A percentile compares a stretch with the other conserved stretches of the same genome.
Conservation (phyloP, 2,797 vertebrate genomes). For the Alectoris magna region DNA sequence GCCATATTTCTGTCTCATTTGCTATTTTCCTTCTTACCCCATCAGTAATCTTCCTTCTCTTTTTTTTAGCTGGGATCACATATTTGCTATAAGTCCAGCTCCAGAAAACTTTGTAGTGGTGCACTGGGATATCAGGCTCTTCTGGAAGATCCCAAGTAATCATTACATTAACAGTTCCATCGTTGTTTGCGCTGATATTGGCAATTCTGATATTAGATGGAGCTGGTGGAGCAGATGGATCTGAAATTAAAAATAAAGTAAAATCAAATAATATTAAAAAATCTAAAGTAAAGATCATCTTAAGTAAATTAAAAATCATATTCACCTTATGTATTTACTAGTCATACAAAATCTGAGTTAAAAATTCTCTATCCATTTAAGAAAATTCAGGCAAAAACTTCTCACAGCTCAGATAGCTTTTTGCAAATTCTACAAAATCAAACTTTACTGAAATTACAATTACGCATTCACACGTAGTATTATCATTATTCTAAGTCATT, state of each 20-base stretch:
- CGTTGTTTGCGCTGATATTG: slow-evolving; percentile 82
- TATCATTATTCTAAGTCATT: not conserved
- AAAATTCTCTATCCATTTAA: not conserved
- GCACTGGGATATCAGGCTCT: slow-evolving; percentile 91
- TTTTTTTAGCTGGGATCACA: slow-evolving; percentile 89
- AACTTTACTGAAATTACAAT: not conserved
- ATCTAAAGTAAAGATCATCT: not conserved
- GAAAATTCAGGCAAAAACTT: not conserved
- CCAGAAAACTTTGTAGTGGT: slow-evolving; percentile 97
- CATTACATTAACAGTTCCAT: slow-evolving; percentile 83
- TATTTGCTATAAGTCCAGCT: slow-evolving; percentile 89
- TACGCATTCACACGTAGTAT: not conserved
- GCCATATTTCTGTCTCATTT: not conserved
- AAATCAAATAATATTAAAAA: not conserved
- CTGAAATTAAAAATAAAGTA: slow-evolving; percentile 73
- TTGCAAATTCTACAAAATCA: not conserved
- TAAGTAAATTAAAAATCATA: not conserved
- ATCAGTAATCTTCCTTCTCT: slow-evolving; percentile 89
- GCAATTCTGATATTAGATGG: slow-evolving; percentile 85
- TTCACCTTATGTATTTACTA: not conserved
- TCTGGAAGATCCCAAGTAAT: slow-evolving; percentile 89
- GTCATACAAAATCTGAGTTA: fast-evolving
- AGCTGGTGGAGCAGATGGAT: slow-evolving; percentile 89
- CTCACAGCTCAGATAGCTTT: not conserved
- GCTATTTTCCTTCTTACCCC: slow-evolving; percentile 81